Conservation (phyloP, 2,797 vertebrate genomes). For the Pseudochromis fuscus region DNA sequence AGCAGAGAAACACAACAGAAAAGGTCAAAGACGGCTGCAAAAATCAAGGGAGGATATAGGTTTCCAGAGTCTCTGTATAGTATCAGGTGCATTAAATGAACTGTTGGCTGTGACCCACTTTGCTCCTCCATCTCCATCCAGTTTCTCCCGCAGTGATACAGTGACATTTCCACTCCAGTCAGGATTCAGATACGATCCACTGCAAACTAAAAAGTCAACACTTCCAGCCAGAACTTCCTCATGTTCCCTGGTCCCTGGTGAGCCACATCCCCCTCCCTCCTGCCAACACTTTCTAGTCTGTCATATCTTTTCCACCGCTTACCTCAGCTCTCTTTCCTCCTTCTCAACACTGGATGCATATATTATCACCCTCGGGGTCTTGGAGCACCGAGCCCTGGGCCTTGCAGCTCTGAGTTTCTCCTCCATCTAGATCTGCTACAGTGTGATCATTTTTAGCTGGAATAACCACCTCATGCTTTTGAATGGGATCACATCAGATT, state of each 20-base stretch:
- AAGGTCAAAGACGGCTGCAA: conserved; percentile 5
- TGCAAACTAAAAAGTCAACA: conserved; percentile 24
- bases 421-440: neutral
- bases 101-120: conserved; percentile 12
- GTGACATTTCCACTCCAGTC: conserved; percentile 44
- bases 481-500: no score
- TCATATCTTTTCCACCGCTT: conserved; percentile 18
- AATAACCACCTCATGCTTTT: neutral
- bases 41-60: neutral
- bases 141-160: conserved; percentile 6
- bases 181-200: conserved; percentile 22
- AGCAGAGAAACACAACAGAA: neutral
- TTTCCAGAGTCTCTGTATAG: neutral
- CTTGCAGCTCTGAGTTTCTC: conserved; percentile 1
- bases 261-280: conserved; percentile 17
- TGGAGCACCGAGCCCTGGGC: neutral
- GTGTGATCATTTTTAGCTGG: neutral
- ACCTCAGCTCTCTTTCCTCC: conserved; percentile 12
- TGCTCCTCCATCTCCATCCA: neutral
- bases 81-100: conserved; percentile 1
- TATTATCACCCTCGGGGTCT: conserved; percentile 21
- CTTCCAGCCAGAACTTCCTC: conserved; percentile 8
- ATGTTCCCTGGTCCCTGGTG: conserved; percentile 12
- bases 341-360: conserved; percentile 4
- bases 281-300: conserved; percentile 9